A percentile compares a stretch with the other conserved stretches of the same genome.
These are phyloP conservation scores for Boloria selene DNA, from an alignment of 2,888 invertebrate genomes.

Conservation along the genomic window DNA sequence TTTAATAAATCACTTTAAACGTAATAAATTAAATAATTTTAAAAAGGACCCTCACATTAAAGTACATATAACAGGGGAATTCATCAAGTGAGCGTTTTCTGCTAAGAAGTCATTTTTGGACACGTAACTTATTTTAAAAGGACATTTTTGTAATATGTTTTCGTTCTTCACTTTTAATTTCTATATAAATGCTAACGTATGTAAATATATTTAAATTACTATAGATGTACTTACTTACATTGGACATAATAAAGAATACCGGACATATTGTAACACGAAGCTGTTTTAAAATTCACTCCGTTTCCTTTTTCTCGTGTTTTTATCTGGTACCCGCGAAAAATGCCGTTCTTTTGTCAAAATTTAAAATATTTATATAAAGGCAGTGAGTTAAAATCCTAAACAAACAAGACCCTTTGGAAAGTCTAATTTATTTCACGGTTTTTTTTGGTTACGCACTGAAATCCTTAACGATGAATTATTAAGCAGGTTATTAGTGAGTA, in stretches of 20 bases:
- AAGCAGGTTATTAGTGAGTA: no score
- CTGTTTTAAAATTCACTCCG: neutral
- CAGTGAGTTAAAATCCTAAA: slow-evolving; percentile 22
- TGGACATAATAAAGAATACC: neutral
- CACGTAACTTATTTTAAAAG: neutral
- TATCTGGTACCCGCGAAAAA: slow-evolving; percentile 7
- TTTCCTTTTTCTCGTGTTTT: neutral
- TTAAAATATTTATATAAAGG: slow-evolving; percentile 16
- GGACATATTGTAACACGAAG: neutral
- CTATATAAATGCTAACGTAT: no score
- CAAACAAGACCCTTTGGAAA: slow-evolving; percentile 19
- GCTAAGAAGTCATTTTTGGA: neutral
- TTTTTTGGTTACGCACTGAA: slow-evolving; percentile 11
- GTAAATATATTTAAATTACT: no score
- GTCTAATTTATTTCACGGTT: slow-evolving; percentile 17
- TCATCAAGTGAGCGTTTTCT: slow-evolving; percentile 3
- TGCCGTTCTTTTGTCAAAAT: slow-evolving; percentile 8
- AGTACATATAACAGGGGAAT: neutral
- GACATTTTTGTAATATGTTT: neutral
- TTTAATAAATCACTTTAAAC: no score
- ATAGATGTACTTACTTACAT: no score
- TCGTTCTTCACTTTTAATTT: no score
- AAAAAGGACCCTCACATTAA: slow-evolving; percentile 10
- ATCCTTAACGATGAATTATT: no score
- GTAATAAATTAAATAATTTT: no score